These are phyloP conservation scores for Pachyramphus minor DNA, from an alignment of 2,113 vertebrate genomes.

Conservation along the genomic window DNA sequence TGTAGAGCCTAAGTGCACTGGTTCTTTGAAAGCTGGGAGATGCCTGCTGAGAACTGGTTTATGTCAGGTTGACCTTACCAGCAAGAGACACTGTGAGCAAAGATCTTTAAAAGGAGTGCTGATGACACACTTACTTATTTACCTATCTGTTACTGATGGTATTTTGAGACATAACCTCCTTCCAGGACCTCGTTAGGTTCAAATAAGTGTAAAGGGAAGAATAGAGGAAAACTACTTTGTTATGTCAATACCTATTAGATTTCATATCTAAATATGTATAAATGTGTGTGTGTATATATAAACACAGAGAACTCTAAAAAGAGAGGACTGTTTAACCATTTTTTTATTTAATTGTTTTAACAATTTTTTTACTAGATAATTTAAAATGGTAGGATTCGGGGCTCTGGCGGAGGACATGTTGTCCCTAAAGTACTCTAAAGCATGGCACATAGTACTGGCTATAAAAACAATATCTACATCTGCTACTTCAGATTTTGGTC, in stretches of 20 bases:
- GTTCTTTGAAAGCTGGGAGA: conserved; percentile 11
- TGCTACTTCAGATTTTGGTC: background rate
- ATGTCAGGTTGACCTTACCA: conserved; percentile 25
- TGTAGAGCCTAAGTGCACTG: background rate
- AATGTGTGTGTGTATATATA: background rate
- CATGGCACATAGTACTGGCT: background rate
- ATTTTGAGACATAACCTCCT: background rate
- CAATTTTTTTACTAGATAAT: background rate
- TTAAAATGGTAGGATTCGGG: background rate
- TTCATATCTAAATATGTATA: background rate
- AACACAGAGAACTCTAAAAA: background rate
- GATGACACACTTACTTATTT: conserved; percentile 21
- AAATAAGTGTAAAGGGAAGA: background rate
- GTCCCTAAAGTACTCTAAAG: background rate
- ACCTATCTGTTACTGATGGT: background rate
- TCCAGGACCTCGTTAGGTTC: background rate
- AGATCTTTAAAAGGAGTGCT: background rate
- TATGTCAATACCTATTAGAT: background rate
- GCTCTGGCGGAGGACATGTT: background rate
- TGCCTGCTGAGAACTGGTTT: conserved; percentile 43
- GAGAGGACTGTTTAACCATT: background rate
- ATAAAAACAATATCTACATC: background rate
- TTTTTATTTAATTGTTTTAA: too few species aligned
- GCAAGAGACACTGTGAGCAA: conserved; percentile 4
- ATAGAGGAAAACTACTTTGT: background rate